phyloP scores from a whole-genome alignment of 2,888 invertebrate species.

The Cremastinae sp. region DNA sequence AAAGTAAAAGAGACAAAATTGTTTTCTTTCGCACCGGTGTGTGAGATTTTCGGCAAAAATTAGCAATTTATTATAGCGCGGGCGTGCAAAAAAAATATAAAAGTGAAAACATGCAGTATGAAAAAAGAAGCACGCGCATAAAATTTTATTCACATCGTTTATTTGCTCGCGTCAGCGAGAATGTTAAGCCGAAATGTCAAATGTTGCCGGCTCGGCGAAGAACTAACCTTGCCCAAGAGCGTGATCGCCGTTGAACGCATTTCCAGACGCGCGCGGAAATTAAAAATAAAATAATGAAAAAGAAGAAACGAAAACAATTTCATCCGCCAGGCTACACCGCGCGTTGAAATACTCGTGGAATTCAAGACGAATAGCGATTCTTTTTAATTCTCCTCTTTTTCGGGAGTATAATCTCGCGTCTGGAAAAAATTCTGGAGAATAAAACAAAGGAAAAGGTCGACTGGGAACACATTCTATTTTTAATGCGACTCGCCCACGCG shows the following conservation, averaged over 20 bases:
- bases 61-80: too few species aligned
- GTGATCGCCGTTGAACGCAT: neutral
- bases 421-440: neutral
- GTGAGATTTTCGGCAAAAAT: too few species aligned
- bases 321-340: too few species aligned
- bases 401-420: too few species aligned
- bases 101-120: too few species aligned
- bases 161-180: neutral
- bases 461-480: conserved; percentile 23
- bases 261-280: neutral
- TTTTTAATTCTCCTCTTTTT: too few species aligned
- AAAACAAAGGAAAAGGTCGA: neutral
- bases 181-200: neutral
- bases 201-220: conserved; percentile 14
- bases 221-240: conserved; percentile 50
- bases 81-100: too few species aligned
- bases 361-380: neutral
- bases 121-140: too few species aligned
- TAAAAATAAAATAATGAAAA: neutral
- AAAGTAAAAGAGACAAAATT: too few species aligned
- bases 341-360: too few species aligned
- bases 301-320: neutral
- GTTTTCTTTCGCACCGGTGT: too few species aligned
- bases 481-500: conserved; percentile 21
- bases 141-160: too few species aligned